Percentiles rank a stretch among this genome's conserved stretches.
These are phyloP conservation scores for Ophioninae sp. DNA, from an alignment of 2,888 invertebrate species.

Conservation along the genomic window DNA sequence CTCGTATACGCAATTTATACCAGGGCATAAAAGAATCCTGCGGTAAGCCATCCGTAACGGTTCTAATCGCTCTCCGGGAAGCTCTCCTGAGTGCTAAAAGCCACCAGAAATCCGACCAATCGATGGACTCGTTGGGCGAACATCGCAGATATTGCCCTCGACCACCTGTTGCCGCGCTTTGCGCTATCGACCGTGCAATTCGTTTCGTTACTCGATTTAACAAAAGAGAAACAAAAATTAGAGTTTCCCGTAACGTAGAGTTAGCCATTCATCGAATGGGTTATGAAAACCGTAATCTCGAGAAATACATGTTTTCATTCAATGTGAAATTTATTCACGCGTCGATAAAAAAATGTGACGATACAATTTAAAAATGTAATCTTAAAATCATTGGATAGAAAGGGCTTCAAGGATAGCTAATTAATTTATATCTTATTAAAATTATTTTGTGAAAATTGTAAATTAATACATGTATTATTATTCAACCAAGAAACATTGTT, in stretches of 20 bases:
- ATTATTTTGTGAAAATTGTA: no score
- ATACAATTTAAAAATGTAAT: no score
- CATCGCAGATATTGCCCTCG: slow-evolving; percentile 19
- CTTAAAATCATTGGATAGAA: no score
- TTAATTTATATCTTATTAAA: no score
- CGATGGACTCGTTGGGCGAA: slow-evolving; percentile 15
- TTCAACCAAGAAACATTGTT: no score
- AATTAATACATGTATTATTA: no score
- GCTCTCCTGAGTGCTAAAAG: slow-evolving; percentile 44
- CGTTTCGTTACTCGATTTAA: not conserved
- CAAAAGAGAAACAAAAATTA: not conserved
- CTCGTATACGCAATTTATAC: slow-evolving; percentile 15
- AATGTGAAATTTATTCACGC: not conserved
- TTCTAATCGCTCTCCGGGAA: slow-evolving; percentile 50
- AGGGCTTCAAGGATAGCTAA: no score
- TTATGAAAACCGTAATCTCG: not conserved
- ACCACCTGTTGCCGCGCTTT: slow-evolving; percentile 52
- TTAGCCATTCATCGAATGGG: not conserved
- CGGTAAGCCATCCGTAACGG: slow-evolving; percentile 49
- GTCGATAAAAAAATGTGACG: no score
- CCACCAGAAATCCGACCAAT: slow-evolving; percentile 16
- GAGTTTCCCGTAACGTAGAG: not conserved
- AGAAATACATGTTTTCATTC: not conserved
- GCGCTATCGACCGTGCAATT: not conserved
- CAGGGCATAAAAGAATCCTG: slow-evolving; percentile 15